A percentile compares a stretch with the other conserved stretches of the same genome.
phyloP scores from a whole-genome alignment of 2,797 vertebrate genomes.

The Sebastes glaucus region DNA sequence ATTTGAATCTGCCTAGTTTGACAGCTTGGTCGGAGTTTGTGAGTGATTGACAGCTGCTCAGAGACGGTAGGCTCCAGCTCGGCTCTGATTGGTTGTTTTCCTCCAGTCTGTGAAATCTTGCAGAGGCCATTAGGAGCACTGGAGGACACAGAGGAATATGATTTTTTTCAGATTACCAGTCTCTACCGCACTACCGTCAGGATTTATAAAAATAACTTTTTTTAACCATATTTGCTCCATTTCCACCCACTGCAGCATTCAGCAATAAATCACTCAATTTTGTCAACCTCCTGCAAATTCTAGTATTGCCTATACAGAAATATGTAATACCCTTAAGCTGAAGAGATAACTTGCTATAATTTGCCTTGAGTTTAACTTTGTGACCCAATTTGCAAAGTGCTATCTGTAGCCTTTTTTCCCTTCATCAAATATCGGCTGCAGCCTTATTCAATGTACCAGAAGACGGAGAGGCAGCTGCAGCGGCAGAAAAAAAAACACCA shows the following conservation, averaged over 20 bases:
- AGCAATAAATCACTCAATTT: neutral
- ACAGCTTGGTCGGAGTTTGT: too few species aligned
- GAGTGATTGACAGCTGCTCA: too few species aligned
- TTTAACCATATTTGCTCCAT: neutral
- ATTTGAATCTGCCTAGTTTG: too few species aligned
- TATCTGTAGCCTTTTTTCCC: neutral
- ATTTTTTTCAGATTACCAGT: too few species aligned
- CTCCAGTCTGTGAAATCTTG: too few species aligned
- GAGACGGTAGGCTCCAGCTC: too few species aligned
- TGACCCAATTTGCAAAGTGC: slow-evolving; percentile 6
- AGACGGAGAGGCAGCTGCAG: slow-evolving; percentile 31
- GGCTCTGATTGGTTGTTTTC: too few species aligned
- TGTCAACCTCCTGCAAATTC: neutral
- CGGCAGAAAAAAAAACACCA: slow-evolving; percentile 15
- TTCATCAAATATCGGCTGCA: slow-evolving; percentile 28
- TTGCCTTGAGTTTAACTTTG: neutral
- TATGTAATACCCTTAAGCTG: neutral
- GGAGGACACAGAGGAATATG: too few species aligned
- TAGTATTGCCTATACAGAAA: neutral
- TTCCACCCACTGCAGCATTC: neutral
- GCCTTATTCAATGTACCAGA: slow-evolving; percentile 10
- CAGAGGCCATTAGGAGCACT: too few species aligned
- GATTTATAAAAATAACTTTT: too few species aligned
- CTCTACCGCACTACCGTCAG: too few species aligned
- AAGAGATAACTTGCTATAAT: neutral